Evolutionary conservation across 1,140 invertebrate species (phyloP), one percentile per base, ranked within the genome.

Genomic region (Bicyclus anynana): DNA sequence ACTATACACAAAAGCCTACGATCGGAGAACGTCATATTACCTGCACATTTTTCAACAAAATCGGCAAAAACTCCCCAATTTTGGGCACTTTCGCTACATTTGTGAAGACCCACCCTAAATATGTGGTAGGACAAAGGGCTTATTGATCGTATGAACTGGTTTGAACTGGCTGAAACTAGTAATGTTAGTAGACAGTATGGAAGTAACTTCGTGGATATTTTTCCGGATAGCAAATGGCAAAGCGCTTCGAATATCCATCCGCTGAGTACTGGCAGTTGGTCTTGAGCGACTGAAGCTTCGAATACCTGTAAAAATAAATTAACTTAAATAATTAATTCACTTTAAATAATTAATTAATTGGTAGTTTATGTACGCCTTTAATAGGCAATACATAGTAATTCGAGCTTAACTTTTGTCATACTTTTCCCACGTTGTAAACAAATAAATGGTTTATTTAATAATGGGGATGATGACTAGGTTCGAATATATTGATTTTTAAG

Each of bases 201-300:
- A 0, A 84, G 62, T 0, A 89, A 47, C 0, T 59, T 42, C 0
- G 62, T 6, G 0, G 86, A 70, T 23, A 89, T 59, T 68, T 89
- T 88, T 1, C 74, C 86, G 33, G 72, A 70, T 1, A 89, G 40
- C 4, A 89, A 50, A 52, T 90, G 86, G 10, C 78, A 77, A 0
- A 90, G 54, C 0, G 87, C 84, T 62, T 90, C 89, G 69, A 89
- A 90, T 35, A 89, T 80, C 89, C 89, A 90, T 2, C 86, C 87
- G 46, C 80, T 87, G 1, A 90, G 62, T 0, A 89, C 84, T 4
- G 83, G 75, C 1, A 90, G 64, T 54, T 89, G 89, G 20, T 79
- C 70, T 65, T 87, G 89, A 5, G 73, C 42, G 33, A 89, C 73
- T 9, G 86, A 74, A 38, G 87, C 75, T 75, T 89, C 74, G 62